Conservation (phyloP, 1,140 invertebrate species). For the Caenorhabditis remanei region DNA sequence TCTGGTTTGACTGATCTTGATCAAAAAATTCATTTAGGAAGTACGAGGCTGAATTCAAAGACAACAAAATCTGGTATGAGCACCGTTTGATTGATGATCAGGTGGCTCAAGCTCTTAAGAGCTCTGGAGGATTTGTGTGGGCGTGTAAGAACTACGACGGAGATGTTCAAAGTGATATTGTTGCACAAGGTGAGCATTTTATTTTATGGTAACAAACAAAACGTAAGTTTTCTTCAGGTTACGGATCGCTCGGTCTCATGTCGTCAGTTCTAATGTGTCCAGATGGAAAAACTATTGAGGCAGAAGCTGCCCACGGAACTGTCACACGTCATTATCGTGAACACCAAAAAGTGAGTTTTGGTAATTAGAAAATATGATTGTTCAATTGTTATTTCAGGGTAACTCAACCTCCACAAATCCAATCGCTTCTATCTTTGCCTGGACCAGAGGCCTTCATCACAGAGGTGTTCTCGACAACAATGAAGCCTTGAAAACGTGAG, state of each 20-base stretch:
- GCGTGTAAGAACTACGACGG: constrained; percentile 99
- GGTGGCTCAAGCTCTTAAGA: constrained; percentile 97
- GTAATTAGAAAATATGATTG: background rate
- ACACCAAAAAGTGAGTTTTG: constrained; percentile 82
- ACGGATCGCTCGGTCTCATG: constrained; percentile 91
- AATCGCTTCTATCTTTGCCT: constrained; percentile 95
- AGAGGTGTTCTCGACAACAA: constrained; percentile 94
- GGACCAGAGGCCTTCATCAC: constrained; percentile 91
- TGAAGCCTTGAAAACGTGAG: constrained; percentile 71
- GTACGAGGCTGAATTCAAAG: constrained; percentile 89
- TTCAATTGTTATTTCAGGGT: constrained; percentile 58
- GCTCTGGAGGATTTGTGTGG: constrained; percentile 98
- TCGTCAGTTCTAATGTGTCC: constrained; percentile 93
- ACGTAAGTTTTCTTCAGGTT: constrained; percentile 78
- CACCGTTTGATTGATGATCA: constrained; percentile 92
- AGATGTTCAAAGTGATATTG: constrained; percentile 96
- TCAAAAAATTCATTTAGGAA: constrained; percentile 80
- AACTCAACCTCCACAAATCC: constrained; percentile 77
- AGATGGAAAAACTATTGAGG: constrained; percentile 95
- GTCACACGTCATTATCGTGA: constrained; percentile 94
- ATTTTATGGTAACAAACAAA: background rate
- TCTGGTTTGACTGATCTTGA: constrained; percentile 4
- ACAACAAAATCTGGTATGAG: constrained; percentile 92
- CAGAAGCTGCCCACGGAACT: constrained; percentile 97
- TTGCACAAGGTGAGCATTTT: constrained; percentile 87